These are phyloP conservation scores for Leptinotarsa texana DNA, from an alignment of 1,140 invertebrate species.

Conservation along the genomic window DNA sequence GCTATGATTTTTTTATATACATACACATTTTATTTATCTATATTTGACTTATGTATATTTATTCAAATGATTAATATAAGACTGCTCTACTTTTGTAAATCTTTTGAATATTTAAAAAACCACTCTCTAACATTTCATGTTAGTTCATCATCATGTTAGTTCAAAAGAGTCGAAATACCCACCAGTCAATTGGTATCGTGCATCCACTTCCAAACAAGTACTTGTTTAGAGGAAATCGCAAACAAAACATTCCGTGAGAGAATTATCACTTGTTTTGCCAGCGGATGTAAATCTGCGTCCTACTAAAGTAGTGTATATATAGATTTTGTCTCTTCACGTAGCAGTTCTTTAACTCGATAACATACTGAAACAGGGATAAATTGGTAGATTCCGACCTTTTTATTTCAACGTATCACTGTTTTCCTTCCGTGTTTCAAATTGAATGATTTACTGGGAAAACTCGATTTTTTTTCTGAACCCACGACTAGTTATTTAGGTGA, in stretches of 20 bases:
- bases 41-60: no score
- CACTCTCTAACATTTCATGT: no score
- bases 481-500: not conserved
- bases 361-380: not conserved
- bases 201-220: no score
- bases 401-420: slow-evolving; percentile 1
- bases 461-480: not conserved
- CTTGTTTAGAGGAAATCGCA: not conserved
- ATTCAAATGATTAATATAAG: no score
- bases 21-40: no score
- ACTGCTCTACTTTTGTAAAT: no score
- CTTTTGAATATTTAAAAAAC: no score
- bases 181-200: no score
- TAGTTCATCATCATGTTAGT: no score
- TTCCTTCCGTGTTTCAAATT: not conserved
- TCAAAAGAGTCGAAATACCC: no score
- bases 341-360: not conserved
- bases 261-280: not conserved
- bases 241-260: not conserved
- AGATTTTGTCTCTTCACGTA: not conserved
- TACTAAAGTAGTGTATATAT: not conserved
- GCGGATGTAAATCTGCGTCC: not conserved
- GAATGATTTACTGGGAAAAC: not conserved
- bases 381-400: not conserved
- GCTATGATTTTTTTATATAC: no score